Evolutionary conservation across 2,888 invertebrate genomes (phyloP).

Genomic region (Ceraclea dissimilis): DNA sequence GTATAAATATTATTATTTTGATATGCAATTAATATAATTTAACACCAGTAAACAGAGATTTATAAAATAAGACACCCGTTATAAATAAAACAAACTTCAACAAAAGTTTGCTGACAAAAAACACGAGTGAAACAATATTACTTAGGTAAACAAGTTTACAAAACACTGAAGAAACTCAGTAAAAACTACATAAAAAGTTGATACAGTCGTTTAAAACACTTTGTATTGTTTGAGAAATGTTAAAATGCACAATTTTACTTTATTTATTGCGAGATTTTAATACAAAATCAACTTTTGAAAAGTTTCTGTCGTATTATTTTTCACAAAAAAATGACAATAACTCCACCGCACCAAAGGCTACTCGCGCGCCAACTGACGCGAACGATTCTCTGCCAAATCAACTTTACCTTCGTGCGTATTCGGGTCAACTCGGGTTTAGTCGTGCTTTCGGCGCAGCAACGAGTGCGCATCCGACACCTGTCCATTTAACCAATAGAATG

Average conservation of each 20-base stretch:
- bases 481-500: constrained; percentile 10
- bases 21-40: background rate
- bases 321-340: background rate
- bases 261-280: background rate
- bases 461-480: constrained; percentile 15
- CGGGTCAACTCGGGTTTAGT: constrained; percentile 4
- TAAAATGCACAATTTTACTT: background rate
- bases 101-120: background rate
- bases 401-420: background rate
- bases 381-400: constrained; percentile 2
- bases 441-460: constrained; percentile 7
- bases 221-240: background rate
- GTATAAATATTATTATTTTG: too few relatives aligned
- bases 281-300: constrained; percentile 11
- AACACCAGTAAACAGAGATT: background rate
- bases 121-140: background rate
- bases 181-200: background rate
- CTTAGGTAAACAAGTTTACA: constrained; percentile 1
- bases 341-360: constrained; percentile 4
- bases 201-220: background rate
- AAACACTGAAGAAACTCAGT: background rate
- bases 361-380: constrained; percentile 19
- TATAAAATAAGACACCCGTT: background rate
- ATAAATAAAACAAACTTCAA: background rate
- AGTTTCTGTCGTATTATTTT: constrained; percentile 8